Percentiles rank a stretch among this genome's conserved stretches.
Conservation (phyloP, 2,797 vertebrate species). For the Tamandua tetradactyla region DNA sequence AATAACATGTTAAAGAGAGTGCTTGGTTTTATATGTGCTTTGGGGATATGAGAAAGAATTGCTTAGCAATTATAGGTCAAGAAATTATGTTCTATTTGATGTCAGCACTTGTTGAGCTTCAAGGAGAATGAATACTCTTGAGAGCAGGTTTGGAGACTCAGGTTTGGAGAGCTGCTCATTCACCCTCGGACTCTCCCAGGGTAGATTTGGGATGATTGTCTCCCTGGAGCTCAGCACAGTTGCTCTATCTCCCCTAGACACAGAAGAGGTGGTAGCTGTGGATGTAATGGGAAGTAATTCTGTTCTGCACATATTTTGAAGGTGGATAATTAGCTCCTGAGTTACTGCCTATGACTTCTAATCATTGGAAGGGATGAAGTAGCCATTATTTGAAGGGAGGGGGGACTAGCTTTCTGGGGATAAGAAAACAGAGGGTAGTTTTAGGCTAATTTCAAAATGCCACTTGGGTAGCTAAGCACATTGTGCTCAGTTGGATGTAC, state of each 20-base stretch:
- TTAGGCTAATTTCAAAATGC: background rate
- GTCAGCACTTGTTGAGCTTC: background rate
- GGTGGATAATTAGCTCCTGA: background rate
- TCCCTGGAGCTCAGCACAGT: background rate
- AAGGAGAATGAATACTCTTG: background rate
- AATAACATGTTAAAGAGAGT: background rate
- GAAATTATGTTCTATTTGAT: background rate
- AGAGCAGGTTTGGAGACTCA: background rate
- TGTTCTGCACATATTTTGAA: background rate
- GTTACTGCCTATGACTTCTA: background rate
- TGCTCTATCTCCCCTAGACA: background rate
- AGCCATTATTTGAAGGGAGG: background rate
- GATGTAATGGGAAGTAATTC: background rate
- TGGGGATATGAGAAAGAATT: conserved; percentile 7
- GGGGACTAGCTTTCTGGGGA: background rate
- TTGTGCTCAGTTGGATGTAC: too few species aligned
- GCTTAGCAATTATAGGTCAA: background rate
- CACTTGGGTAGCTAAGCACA: background rate
- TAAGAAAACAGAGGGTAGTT: background rate
- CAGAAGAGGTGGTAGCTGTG: background rate
- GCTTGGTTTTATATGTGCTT: background rate
- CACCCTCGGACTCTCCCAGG: background rate
- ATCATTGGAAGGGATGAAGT: background rate
- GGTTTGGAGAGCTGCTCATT: background rate
- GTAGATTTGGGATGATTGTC: background rate